Conservation (phyloP, 37 sponge, comb jelly and placozoan species). For the Chondrilla cf. caribensis region DNA sequence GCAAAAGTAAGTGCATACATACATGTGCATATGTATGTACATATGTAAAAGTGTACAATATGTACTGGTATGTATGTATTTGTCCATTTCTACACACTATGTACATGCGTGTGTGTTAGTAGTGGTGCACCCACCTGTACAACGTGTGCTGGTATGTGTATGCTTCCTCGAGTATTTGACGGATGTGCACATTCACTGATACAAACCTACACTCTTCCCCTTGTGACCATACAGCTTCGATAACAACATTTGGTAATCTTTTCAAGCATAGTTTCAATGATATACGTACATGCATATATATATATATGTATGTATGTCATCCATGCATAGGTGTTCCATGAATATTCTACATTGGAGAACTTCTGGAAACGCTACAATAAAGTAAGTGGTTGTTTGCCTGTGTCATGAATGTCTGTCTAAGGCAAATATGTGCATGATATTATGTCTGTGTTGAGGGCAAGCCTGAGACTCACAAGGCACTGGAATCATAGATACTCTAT, state of each 20-base stretch:
- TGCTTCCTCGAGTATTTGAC: too few relatives aligned
- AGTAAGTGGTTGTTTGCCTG: constrained; percentile 23
- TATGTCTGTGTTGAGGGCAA: too few relatives aligned
- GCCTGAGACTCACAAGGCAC: too few relatives aligned
- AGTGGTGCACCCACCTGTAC: not conserved
- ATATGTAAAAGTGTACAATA: not conserved
- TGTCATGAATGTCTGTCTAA: too few relatives aligned
- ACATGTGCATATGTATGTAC: not conserved
- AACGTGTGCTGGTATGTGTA: not conserved
- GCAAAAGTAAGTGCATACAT: constrained; percentile 42
- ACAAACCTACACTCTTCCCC: too few relatives aligned
- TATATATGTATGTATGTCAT: not conserved
- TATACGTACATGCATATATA: too few relatives aligned
- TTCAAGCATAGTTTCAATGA: too few relatives aligned
- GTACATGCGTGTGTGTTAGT: not conserved
- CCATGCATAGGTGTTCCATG: constrained; percentile 66
- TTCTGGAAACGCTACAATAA: constrained; percentile 99
- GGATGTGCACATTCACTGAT: too few relatives aligned
- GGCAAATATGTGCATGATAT: too few relatives aligned
- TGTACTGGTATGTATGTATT: not conserved
- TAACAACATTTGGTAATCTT: too few relatives aligned
- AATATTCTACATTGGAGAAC: constrained; percentile 79
- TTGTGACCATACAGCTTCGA: too few relatives aligned
- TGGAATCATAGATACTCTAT: too few relatives aligned
- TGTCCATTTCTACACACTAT: not conserved